Conservation (phyloP, 2,888 invertebrate genomes). For the Drosophila pseudotakahashii region DNA sequence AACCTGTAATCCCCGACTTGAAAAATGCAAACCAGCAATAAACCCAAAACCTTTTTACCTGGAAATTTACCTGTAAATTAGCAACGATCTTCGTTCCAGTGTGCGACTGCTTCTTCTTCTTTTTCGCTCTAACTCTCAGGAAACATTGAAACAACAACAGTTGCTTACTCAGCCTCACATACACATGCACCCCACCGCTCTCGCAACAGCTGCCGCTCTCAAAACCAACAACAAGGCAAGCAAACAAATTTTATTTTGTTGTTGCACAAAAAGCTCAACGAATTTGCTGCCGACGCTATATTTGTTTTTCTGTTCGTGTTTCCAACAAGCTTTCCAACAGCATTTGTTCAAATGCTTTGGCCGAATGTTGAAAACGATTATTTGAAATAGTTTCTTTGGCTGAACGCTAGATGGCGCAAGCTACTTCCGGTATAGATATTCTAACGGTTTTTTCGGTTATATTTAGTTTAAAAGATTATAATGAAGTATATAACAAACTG, state of each 20-base stretch:
- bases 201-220: constrained; percentile 51
- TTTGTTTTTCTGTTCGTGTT: neutral
- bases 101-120: constrained; percentile 17
- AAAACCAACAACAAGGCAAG: constrained; percentile 67
- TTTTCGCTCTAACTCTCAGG: constrained; percentile 59
- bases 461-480: too few relatives aligned
- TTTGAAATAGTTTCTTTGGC: neutral
- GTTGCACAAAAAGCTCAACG: constrained; percentile 38
- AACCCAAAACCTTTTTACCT: neutral
- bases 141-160: constrained; percentile 69
- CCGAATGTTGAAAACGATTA: constrained; percentile 1
- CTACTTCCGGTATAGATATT: constrained; percentile 10
- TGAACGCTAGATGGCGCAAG: constrained; percentile 5
- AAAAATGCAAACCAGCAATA: neutral
- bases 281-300: neutral
- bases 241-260: constrained; percentile 60
- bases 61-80: constrained; percentile 12
- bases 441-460: too few relatives aligned
- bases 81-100: constrained; percentile 11
- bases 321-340: constrained; percentile 13
- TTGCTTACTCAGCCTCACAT: constrained; percentile 47
- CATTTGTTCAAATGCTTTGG: constrained; percentile 38
- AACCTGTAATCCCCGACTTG: constrained; percentile 2
- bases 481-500: too few relatives aligned
- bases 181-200: neutral